Conservation (phyloP, 2,888 invertebrate species). For the Machimus atricapillus region DNA sequence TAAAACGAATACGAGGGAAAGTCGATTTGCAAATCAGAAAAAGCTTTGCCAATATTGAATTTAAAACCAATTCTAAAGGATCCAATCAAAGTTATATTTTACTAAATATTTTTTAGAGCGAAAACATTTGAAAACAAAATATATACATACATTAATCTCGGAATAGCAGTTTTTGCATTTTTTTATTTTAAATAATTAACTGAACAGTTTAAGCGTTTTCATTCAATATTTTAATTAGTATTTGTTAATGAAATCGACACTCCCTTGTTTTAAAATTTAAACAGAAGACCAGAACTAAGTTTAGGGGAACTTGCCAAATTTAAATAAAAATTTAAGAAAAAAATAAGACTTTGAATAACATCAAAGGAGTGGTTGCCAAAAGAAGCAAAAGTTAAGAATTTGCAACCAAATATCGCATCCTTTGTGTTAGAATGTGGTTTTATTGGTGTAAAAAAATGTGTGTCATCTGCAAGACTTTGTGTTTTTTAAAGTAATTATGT, state of each 20-base stretch:
- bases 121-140: no score
- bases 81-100: no score
- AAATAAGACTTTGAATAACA: neutral
- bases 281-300: neutral
- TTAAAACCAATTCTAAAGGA: no score
- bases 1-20: neutral
- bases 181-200: no score
- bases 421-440: neutral
- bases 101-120: no score
- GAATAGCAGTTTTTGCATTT: no score
- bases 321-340: neutral
- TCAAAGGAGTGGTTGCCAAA: neutral
- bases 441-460: neutral
- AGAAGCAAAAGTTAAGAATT: neutral
- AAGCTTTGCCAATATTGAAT: no score
- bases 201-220: no score
- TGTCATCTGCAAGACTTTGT: neutral
- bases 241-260: neutral
- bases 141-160: no score
- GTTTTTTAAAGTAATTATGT: neutral
- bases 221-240: no score
- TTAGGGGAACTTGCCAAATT: neutral
- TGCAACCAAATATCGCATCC: neutral
- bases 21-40: neutral
- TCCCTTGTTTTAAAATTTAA: neutral